phyloP scores from a whole-genome alignment of 2,888 invertebrate species.

The Plagodis pulveraria region DNA sequence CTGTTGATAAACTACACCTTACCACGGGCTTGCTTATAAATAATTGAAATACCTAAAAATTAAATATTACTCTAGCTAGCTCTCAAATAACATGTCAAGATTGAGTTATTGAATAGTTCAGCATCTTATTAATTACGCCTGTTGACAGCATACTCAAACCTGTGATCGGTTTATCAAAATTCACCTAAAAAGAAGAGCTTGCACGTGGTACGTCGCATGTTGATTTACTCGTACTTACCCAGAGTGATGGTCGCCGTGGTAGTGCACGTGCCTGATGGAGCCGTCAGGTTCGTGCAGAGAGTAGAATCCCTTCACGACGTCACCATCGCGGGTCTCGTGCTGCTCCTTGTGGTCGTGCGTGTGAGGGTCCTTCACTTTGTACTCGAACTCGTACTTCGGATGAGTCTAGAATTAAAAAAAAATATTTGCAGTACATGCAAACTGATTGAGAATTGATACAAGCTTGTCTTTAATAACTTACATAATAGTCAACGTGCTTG shows the following conservation, averaged over 20 bases:
- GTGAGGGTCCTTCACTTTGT: slow-evolving; percentile 72
- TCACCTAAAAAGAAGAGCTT: too few relatives aligned
- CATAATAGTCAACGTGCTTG: slow-evolving; percentile 21
- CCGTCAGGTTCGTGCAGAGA: slow-evolving; percentile 68
- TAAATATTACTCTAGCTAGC: too few relatives aligned
- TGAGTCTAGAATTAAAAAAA: slow-evolving; percentile 44
- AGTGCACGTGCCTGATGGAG: slow-evolving; percentile 67
- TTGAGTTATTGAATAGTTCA: too few relatives aligned
- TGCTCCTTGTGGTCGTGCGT: slow-evolving; percentile 76
- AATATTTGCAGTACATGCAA: neutral
- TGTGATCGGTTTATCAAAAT: too few relatives aligned
- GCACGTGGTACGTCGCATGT: too few relatives aligned
- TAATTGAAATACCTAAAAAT: too few relatives aligned
- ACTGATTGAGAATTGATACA: neutral
- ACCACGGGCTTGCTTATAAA: too few relatives aligned
- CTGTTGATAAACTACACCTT: too few relatives aligned
- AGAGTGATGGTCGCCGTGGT: slow-evolving; percentile 69
- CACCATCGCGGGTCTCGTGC: slow-evolving; percentile 69
- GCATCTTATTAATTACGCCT: too few relatives aligned
- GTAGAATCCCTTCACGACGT: slow-evolving; percentile 72
- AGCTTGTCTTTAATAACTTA: neutral
- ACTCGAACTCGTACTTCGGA: slow-evolving; percentile 75
- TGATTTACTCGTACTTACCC: too few relatives aligned
- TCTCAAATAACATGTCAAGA: too few relatives aligned
- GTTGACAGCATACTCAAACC: too few relatives aligned